These are phyloP conservation scores for Melanerpes aurifrons DNA, from an alignment of 2,113 vertebrate genomes.

Conservation along the genomic window DNA sequence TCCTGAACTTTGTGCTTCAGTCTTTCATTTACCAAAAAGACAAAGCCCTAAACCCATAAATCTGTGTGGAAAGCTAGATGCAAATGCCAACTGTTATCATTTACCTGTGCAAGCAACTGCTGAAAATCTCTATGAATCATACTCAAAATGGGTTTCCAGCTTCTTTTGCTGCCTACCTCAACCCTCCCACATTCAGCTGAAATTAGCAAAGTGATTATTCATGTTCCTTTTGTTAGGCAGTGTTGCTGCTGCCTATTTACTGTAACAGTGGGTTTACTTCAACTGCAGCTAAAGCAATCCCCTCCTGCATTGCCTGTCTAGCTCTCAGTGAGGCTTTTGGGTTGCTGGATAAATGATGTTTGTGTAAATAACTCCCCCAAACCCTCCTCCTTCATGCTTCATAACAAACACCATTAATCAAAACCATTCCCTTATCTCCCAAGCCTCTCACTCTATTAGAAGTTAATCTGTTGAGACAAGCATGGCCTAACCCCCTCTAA, in stretches of 20 bases:
- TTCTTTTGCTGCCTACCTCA: slow-evolving; percentile 57
- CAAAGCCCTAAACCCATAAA: neutral
- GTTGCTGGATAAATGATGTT: slow-evolving; percentile 23
- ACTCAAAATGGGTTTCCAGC: slow-evolving; percentile 28
- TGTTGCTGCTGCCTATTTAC: slow-evolving; percentile 46
- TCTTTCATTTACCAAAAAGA: neutral
- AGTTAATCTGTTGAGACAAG: slow-evolving; percentile 14
- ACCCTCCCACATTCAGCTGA: slow-evolving; percentile 64
- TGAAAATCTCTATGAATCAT: slow-evolving; percentile 59
- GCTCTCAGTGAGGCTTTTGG: neutral
- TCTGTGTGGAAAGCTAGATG: neutral
- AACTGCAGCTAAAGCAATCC: neutral
- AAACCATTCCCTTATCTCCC: neutral
- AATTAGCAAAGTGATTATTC: slow-evolving; percentile 69
- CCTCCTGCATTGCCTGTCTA: slow-evolving; percentile 3
- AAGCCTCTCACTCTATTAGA: neutral
- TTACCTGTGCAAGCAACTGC: slow-evolving; percentile 45
- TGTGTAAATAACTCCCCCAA: neutral
- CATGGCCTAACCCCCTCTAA: neutral
- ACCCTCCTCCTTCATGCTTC: neutral
- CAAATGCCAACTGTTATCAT: slow-evolving; percentile 26
- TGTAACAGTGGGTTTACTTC: slow-evolving; percentile 37
- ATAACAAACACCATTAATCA: neutral
- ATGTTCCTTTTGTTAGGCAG: slow-evolving; percentile 55
- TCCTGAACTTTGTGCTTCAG: neutral